Evolutionary conservation across 2,888 invertebrate genomes (phyloP).

Genomic region (Synanthedon myopaeformis): DNA sequence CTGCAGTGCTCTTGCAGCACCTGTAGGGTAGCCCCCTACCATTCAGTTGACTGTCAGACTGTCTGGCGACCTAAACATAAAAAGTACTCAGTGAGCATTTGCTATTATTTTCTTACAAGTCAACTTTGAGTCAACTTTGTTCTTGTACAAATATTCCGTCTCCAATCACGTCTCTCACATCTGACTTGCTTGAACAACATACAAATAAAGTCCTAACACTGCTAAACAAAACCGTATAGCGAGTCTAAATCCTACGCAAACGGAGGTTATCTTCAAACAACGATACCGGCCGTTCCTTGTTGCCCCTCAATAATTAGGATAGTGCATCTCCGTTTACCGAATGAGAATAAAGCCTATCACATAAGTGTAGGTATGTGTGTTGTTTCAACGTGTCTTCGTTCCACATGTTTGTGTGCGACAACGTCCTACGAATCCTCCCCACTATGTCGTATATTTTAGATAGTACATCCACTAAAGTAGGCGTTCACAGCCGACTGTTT

Average conservation of each 20-base stretch:
- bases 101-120: too few species aligned
- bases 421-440: constrained; percentile 42
- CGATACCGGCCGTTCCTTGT: neutral
- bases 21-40: too few species aligned
- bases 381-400: constrained; percentile 37
- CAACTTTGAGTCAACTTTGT: too few species aligned
- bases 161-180: too few species aligned
- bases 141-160: too few species aligned
- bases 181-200: too few species aligned
- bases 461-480: constrained; percentile 25
- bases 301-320: constrained; percentile 65
- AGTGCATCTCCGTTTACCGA: constrained; percentile 74
- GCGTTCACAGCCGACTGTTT: constrained; percentile 6
- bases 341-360: constrained; percentile 63
- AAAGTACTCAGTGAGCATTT: too few species aligned
- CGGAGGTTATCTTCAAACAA: constrained; percentile 2
- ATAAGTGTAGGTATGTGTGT: constrained; percentile 29
- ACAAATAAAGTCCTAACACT: too few species aligned
- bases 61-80: too few species aligned
- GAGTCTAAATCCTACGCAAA: neutral
- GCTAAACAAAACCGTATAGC: neutral
- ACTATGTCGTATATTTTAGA: constrained; percentile 55
- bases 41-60: too few species aligned
- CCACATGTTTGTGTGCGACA: constrained; percentile 39
- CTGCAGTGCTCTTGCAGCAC: too few species aligned